Evolutionary conservation across 2,888 invertebrate genomes (phyloP), one percentile per base, ranked within the genome.

Genomic region (Lissonota sp.): DNA sequence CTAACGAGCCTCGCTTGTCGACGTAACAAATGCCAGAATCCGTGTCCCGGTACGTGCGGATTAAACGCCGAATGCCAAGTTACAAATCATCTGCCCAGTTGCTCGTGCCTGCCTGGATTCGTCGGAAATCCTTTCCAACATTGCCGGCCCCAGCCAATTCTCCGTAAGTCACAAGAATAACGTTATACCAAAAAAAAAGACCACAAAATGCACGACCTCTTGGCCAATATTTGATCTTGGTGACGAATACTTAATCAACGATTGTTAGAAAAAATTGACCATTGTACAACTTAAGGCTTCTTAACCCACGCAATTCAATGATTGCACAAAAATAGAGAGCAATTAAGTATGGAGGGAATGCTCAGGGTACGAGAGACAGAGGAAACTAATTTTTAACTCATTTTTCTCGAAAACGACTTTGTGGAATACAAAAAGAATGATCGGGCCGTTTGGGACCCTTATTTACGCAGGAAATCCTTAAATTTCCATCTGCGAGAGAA

Each of bases 31-130:
- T 97, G 97, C 91, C 92, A 94, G 63, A 95, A 97, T 91, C 97
- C 97, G 1, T 97, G 97, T 87, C 95, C 95, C 6, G 96, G 96
- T 57, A 95, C 95, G 7, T 97, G 97, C 91, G 97, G 97, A 12
- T 91, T 95, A 73, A 95, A 94, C 83, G 96, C 97, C 0, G 93
- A 95, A 81, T 97, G 97, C 87, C 94, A 93, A 88, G 96, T 97
- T 8, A 95, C 96, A 85, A 95, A 95, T 87, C 97, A 97, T 88
- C 94, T 95, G n/a, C 96, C 97, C 5, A 95, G 95, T 85, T 97
- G 97, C 90, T 95, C 95, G 49, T 97, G 97, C 89, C 93, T 94
- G 4, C 93, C 94, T 26, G 96, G 96, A 64, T 96, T 95, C 86
- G 94, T 94, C 3, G 97, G 97, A 26, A 96, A 97, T 93, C 96